Evolutionary conservation across 2,888 invertebrate species (phyloP), one percentile per base, ranked within the genome.

Genomic region (Horisme vitalbata): DNA sequence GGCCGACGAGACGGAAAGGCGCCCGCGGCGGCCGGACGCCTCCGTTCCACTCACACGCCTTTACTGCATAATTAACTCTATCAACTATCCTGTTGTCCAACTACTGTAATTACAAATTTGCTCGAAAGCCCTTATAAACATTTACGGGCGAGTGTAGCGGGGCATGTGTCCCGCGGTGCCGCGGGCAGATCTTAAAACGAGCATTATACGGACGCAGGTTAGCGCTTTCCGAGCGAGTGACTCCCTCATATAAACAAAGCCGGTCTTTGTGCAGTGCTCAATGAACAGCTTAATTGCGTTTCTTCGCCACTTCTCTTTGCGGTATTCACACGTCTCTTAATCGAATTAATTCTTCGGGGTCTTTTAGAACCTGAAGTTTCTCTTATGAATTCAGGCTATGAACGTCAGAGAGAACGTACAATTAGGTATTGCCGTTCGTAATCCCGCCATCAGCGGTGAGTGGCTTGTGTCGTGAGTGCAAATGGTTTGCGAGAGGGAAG

Each of bases 1-100:
- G 43, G 48, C 52, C 55, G 47, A 57, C 55, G 71, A 63, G 65
- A 61, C 57, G 61, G 50, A 60, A 49, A 48, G 61, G 58, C 71
- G 79, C 79, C 80, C 59, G 73, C 73, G 79, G 79, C 83, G 61
- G 48, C 61, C 61, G 65, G 69, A 57, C 71, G 66, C 56, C 44
- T 18, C 56, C 23, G 27, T 45, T 31, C 30, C 4, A 35, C 37
- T 41, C 51, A 14, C 50, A 41, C 38, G 52, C 67, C 71, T 68
- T 71, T 63, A 73, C 74, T 67, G 77, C 77, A 81, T 83, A 87
- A 88, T 86, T 86, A 87, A 84, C 87, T 85, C 78, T 79, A 79
- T 79, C 78, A 82, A 87, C 84, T 83, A 76, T 74, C 73, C 77
- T 65, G 66, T 68, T 71, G 71, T 70, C 68, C 75, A 68, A 78